phyloP scores from a whole-genome alignment of 2,888 invertebrate species.

The Lordiphosa andalusiaca region DNA sequence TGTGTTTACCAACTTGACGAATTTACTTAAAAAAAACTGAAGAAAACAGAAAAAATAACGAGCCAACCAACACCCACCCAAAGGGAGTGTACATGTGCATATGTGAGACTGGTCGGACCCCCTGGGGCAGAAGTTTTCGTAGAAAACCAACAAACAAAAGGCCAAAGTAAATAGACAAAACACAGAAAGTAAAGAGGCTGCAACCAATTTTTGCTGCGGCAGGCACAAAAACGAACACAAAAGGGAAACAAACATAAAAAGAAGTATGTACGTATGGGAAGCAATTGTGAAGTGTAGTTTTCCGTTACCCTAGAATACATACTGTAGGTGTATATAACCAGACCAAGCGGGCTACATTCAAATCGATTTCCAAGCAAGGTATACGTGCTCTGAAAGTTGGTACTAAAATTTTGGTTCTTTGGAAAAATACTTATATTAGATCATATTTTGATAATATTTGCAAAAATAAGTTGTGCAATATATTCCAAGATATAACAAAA shows the following conservation, averaged over 20 bases:
- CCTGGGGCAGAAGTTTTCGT: slow-evolving; percentile 50
- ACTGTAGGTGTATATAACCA: too few relatives aligned
- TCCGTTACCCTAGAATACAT: slow-evolving; percentile 20
- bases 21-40: slow-evolving; percentile 42
- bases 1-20: slow-evolving; percentile 74
- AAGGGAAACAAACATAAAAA: slow-evolving; percentile 20
- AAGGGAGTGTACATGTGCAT: slow-evolving; percentile 22
- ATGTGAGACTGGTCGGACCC: slow-evolving; percentile 51
- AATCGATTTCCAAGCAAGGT: too few relatives aligned
- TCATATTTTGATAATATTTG: too few relatives aligned
- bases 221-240: slow-evolving; percentile 30
- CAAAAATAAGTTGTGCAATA: too few relatives aligned
- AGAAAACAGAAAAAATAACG: slow-evolving; percentile 5
- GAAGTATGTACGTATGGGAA: slow-evolving; percentile 24
- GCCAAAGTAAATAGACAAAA: slow-evolving; percentile 62
- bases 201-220: slow-evolving; percentile 40
- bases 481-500: too few relatives aligned
- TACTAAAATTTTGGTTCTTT: too few relatives aligned
- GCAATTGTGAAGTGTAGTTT: too few relatives aligned
- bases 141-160: slow-evolving; percentile 66
- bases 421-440: too few relatives aligned
- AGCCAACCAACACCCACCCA: background rate
- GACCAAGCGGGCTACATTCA: too few relatives aligned
- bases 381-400: too few relatives aligned
- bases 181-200: slow-evolving; percentile 33